A percentile compares a stretch with the other conserved stretches of the same genome.
phyloP scores from a whole-genome alignment of 2,888 invertebrate genomes.

The Orchesellides sinensis region DNA sequence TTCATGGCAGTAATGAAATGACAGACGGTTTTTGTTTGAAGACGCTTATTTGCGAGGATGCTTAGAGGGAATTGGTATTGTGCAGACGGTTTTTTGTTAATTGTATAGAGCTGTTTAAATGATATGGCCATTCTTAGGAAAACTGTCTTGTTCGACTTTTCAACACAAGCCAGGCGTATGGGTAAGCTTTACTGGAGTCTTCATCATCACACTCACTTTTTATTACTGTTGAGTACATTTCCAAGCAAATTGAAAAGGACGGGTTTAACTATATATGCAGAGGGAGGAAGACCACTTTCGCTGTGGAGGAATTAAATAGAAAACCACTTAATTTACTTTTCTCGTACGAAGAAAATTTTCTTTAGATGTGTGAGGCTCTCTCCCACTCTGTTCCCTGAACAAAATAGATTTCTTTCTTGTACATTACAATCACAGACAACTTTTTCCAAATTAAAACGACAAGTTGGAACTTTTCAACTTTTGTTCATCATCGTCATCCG shows the following conservation, averaged over 20 bases:
- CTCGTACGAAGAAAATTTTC: constrained; percentile 7
- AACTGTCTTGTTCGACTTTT: too few species aligned
- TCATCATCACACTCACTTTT: constrained; percentile 28
- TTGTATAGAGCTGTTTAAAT: too few species aligned
- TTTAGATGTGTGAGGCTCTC: constrained; percentile 10
- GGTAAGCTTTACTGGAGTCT: neutral
- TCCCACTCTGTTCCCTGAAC: constrained; percentile 3
- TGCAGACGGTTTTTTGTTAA: too few species aligned
- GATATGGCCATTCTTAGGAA: too few species aligned
- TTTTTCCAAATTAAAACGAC: constrained; percentile 40
- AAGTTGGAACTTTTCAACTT: neutral
- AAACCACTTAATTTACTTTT: constrained; percentile 49
- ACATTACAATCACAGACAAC: constrained; percentile 19
- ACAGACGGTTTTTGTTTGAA: too few species aligned
- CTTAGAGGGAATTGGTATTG: too few species aligned
- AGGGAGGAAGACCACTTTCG: neutral
- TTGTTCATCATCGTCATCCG: too few species aligned
- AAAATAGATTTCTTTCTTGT: too few species aligned
- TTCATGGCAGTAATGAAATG: too few species aligned
- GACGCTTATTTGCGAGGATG: too few species aligned
- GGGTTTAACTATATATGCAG: neutral
- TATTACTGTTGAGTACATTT: constrained; percentile 37
- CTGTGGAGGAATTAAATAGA: constrained; percentile 27
- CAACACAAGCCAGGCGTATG: too few species aligned
- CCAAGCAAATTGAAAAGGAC: constrained; percentile 51